phyloP scores from a whole-genome alignment of 2,888 invertebrate genomes.

The Pachliopta kotzebuea region DNA sequence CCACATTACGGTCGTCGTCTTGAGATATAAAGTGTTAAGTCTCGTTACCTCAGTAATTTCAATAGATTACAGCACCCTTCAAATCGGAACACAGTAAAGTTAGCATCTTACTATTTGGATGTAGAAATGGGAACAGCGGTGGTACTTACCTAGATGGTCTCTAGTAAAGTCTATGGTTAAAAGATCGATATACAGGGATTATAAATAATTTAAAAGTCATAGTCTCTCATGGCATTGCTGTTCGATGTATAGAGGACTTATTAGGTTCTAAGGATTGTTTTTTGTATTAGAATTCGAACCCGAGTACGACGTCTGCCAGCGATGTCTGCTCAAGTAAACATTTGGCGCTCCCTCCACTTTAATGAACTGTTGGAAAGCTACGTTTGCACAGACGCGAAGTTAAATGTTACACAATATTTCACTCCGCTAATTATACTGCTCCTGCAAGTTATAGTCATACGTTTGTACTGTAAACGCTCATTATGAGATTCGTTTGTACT shows the following conservation, averaged over 20 bases:
- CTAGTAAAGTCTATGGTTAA: too few relatives aligned
- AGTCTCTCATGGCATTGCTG: not conserved
- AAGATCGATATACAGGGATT: not conserved
- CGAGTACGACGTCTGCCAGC: conserved; percentile 1
- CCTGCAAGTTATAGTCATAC: conserved; percentile 14
- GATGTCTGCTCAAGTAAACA: conserved; percentile 18
- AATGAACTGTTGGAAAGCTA: conserved; percentile 25
- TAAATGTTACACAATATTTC: conserved; percentile 27
- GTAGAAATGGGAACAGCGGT: too few relatives aligned
- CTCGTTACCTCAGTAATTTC: too few relatives aligned
- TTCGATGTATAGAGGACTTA: not conserved
- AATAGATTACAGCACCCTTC: too few relatives aligned
- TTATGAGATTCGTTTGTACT: not conserved
- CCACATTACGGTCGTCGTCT: too few relatives aligned
- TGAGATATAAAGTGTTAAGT: too few relatives aligned
- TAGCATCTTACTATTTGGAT: too few relatives aligned
- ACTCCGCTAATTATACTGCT: conserved; percentile 24
- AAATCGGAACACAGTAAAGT: too few relatives aligned
- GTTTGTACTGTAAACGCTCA: not conserved
- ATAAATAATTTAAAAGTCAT: not conserved
- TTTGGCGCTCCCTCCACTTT: conserved; percentile 22
- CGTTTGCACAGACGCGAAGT: conserved; percentile 21
- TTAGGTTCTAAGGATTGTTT: not conserved
- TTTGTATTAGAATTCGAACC: conserved; percentile 1
- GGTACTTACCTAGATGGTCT: too few relatives aligned